A percentile compares a stretch with the other conserved stretches of the same genome.
These are phyloP conservation scores for Lepilemur ruficaudatus DNA, from an alignment of 2,797 vertebrate genomes.

Conservation along the genomic window DNA sequence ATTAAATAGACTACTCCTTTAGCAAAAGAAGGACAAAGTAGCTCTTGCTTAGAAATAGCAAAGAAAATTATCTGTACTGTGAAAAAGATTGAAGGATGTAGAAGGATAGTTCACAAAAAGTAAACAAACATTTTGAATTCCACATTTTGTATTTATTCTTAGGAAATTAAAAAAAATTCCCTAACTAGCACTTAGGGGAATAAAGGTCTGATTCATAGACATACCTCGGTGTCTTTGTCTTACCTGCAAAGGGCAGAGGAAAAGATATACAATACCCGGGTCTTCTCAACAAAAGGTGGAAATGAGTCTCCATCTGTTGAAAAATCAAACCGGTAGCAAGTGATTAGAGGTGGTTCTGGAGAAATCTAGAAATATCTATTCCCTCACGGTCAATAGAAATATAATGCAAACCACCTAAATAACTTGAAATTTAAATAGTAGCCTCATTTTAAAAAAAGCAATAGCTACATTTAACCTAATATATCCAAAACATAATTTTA, in stretches of 20 bases:
- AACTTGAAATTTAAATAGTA: background rate
- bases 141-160: background rate
- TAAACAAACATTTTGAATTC: background rate
- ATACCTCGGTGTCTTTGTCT: background rate
- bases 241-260: constrained; percentile 97
- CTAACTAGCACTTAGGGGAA: background rate
- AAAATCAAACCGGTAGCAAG: constrained; percentile 43
- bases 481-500: background rate
- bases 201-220: background rate
- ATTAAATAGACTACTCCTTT: background rate
- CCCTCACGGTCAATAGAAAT: background rate
- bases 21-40: background rate
- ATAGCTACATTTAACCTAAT: background rate
- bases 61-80: background rate
- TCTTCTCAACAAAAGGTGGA: constrained; percentile 90
- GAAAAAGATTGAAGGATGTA: background rate
- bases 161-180: background rate
- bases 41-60: background rate
- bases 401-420: background rate
- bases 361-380: background rate
- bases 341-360: background rate
- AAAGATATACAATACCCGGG: constrained; percentile 89
- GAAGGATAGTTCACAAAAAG: background rate
- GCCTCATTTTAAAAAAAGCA: background rate
- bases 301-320: constrained; percentile 93